Evolutionary conservation across 2,888 invertebrate species (phyloP).

Genomic region (Chloroclysta siterata): DNA sequence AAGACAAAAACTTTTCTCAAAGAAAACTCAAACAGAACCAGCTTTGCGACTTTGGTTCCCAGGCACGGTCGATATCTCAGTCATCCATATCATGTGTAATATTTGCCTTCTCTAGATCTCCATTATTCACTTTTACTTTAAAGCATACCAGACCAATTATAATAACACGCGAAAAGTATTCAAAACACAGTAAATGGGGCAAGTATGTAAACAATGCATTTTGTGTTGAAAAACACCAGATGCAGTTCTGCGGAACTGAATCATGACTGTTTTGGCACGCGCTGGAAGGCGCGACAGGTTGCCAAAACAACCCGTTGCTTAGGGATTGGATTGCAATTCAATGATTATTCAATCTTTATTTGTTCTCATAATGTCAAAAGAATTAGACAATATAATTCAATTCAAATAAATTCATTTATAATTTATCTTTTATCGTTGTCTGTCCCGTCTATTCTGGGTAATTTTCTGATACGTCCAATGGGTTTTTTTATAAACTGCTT

Average conservation of each 20-base stretch:
- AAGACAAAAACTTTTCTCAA: too few species aligned
- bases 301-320: slow-evolving; percentile 22
- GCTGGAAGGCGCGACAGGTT: slow-evolving; percentile 2
- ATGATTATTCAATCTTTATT: slow-evolving; percentile 11
- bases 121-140: neutral
- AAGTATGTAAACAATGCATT: slow-evolving; percentile 32
- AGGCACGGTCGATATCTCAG: too few species aligned
- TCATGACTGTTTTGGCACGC: slow-evolving; percentile 37
- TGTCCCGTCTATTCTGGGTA: too few species aligned
- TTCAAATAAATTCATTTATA: too few species aligned
- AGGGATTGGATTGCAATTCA: slow-evolving; percentile 18
- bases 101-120: neutral
- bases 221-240: slow-evolving; percentile 32
- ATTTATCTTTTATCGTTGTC: too few species aligned
- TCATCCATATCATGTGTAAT: too few species aligned
- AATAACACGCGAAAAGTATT: slow-evolving; percentile 10
- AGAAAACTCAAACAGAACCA: too few species aligned
- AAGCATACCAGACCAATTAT: slow-evolving; percentile 9
- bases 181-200: slow-evolving; percentile 16
- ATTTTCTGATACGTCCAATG: too few species aligned
- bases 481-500: too few species aligned
- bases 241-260: slow-evolving; percentile 36
- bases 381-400: neutral
- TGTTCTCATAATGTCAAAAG: neutral
- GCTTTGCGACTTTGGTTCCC: too few species aligned